Percentiles rank a stretch among this genome's conserved stretches.
These are phyloP conservation scores for Polylopha cassiicola DNA, from an alignment of 2,888 invertebrate species.

Conservation along the genomic window DNA sequence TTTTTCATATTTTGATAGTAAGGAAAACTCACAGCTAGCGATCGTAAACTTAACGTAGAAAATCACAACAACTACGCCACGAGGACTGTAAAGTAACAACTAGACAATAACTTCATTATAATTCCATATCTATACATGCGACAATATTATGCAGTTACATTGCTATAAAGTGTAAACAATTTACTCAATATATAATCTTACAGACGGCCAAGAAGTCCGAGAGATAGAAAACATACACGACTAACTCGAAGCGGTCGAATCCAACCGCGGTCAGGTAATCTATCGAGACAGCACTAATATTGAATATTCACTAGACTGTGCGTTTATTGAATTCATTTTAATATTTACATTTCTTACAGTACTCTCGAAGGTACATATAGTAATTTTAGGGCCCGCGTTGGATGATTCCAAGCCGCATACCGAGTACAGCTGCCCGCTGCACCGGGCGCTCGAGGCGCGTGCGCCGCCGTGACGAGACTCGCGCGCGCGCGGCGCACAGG, in stretches of 20 bases:
- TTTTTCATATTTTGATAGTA: slow-evolving; percentile 16
- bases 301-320: slow-evolving; percentile 75
- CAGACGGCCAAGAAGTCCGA: slow-evolving; percentile 58
- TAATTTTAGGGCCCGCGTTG: slow-evolving; percentile 43
- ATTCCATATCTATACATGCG: slow-evolving; percentile 48
- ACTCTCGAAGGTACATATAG: slow-evolving; percentile 44
- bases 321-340: slow-evolving; percentile 65
- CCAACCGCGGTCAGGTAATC: slow-evolving; percentile 53
- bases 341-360: slow-evolving; percentile 65
- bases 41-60: slow-evolving; percentile 54
- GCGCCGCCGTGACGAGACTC: slow-evolving; percentile 22
- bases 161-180: slow-evolving; percentile 52
- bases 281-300: slow-evolving; percentile 69
- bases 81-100: slow-evolving; percentile 53
- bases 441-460: slow-evolving; percentile 26
- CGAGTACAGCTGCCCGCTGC: slow-evolving; percentile 24
- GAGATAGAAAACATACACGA: slow-evolving; percentile 60
- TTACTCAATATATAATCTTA: slow-evolving; percentile 59
- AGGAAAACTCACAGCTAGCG: slow-evolving; percentile 49
- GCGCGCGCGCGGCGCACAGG: slow-evolving; percentile 26
- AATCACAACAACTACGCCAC: slow-evolving; percentile 52
- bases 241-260: slow-evolving; percentile 56
- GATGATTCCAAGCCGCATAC: slow-evolving; percentile 47
- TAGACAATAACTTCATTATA: slow-evolving; percentile 50
- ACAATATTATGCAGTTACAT: slow-evolving; percentile 47